Conservation (phyloP, 1,140 invertebrate genomes). For the Aphis craccivora region DNA sequence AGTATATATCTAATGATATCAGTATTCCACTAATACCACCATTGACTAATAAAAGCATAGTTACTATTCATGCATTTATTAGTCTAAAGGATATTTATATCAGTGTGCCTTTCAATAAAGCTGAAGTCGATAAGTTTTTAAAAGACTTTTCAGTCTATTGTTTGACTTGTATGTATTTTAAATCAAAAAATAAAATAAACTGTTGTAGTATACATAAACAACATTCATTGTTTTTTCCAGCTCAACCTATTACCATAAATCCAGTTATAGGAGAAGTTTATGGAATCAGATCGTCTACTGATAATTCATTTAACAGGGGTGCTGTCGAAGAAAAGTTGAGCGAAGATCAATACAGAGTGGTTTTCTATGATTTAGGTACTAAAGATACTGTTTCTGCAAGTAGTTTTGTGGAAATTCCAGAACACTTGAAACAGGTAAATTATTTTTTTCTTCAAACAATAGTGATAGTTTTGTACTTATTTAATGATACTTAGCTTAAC, state of each 20-base stretch:
- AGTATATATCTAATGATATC: neutral
- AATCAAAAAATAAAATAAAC: neutral
- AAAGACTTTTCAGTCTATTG: conserved; percentile 32
- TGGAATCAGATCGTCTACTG: conserved; percentile 23
- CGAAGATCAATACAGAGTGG: conserved; percentile 36
- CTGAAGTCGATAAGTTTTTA: conserved; percentile 9
- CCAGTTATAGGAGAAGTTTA: conserved; percentile 24
- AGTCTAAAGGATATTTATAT: conserved; percentile 30
- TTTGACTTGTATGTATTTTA: conserved; percentile 35
- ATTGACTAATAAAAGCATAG: conserved; percentile 38
- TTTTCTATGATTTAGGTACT: conserved; percentile 22
- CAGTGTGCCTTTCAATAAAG: conserved; percentile 23
- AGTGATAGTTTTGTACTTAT: no score
- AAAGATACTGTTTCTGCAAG: conserved; percentile 28
- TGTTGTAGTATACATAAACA: neutral
- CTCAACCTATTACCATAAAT: neutral
- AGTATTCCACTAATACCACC: conserved; percentile 8
- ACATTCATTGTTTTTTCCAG: neutral
- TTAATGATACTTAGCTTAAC: no score
- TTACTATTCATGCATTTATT: conserved; percentile 39
- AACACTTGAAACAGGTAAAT: conserved; percentile 10
- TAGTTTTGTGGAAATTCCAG: conserved; percentile 47
- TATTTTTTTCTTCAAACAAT: neutral
- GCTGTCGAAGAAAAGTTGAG: neutral
- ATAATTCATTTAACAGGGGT: conserved; percentile 36